Evolutionary conservation across 1,140 invertebrate species (phyloP), one percentile per base, ranked within the genome.

Genomic region (Rhynchophorus ferrugineus): DNA sequence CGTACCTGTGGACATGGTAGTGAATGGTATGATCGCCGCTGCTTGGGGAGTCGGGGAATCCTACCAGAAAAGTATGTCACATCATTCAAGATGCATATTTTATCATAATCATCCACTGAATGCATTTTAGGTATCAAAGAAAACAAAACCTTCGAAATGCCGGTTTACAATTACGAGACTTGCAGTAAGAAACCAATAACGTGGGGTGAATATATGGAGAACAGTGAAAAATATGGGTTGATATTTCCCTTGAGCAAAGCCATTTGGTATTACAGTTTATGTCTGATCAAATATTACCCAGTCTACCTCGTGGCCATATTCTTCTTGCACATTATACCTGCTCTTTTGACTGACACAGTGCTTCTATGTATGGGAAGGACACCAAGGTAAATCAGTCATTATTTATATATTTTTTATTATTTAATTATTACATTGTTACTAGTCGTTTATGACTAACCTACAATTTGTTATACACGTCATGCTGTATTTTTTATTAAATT

Each of bases 1-100:
- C 2, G 84, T 95, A 20, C 92, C 92, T 0, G 90, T 89, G 0
- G 92, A 95, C 73, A 79, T 83, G 53, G 84, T 84, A 2, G 83
- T 91, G n/a, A 91, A 90, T 65, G 79, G 85, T 33, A 75, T 93
- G 35, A 81, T 95, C 33, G 80, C 78, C 1, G 74, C 54, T 17
- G 58, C 54, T 70, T 73, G 45, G 76, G 51, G 61, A 22, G 48
- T 62, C 3, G 48, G 20, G 13, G 43, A 54, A 13, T 35, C 37
- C 13, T 62, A 45, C 44, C 17, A 45, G 38, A 44, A 59, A 46
- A 29, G 53, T 50, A 44, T 22, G 16, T 8, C n/a, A 49, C 24
- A 11, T 18, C 14, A 11, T 16, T 16, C 17, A 8, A 7, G 16
- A 19, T 42, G 18, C 9, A n/a, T n/a, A n/a, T n/a, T n/a, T n/a